Evolutionary conservation across 2,888 invertebrate genomes (phyloP), one percentile per base, ranked within the genome.

Genomic region (Rhyacophila evoluta): DNA sequence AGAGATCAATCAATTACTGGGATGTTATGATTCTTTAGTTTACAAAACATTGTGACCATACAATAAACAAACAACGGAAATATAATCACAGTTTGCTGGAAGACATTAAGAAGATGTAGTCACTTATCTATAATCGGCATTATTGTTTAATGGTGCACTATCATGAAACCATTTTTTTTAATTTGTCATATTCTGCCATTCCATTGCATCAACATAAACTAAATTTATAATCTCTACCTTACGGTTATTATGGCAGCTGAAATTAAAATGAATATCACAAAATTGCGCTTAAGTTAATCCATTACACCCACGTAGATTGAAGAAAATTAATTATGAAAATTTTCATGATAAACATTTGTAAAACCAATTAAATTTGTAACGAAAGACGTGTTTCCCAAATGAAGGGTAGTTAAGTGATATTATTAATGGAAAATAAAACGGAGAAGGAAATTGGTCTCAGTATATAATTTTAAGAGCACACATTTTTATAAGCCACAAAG

Each of bases 281-380:
- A 72, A 72, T 37, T 19, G 72, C 37, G 37, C 37, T 72, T 4
- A 25, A 12, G 72, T 11, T 72, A 37, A 72, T 72, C 37, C 25
- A 1, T 37, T 25, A 25, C 29, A 29, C 33, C 39, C 19, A 10
- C 41, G 74, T 15, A 29, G 67, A 74, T 41, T 75, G 68, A 29
- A 29, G 68, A 28, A 68, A 75, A 75, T 75, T 55, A 75, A 75
- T 75, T 67, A 75, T 74, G 74, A 41, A 29, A 74, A 33, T 41
- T 67, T 74, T 67, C 29, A 67, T 67, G 74, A 15, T 33, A 67
- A 69, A 41, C 41, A 29, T 33, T 69, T 69, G 33, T 69, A 69
- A 29, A 69, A 33, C 69, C 28, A 69, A 69, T 69, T 69, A 69
- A 69, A 69, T 69, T 69, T 69, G 33, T 69, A 69, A 69, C 33